Percentiles rank a stretch among this genome's conserved stretches.
These are phyloP conservation scores for Castor canadensis DNA, from an alignment of 2,113 vertebrate species.

Conservation along the genomic window DNA sequence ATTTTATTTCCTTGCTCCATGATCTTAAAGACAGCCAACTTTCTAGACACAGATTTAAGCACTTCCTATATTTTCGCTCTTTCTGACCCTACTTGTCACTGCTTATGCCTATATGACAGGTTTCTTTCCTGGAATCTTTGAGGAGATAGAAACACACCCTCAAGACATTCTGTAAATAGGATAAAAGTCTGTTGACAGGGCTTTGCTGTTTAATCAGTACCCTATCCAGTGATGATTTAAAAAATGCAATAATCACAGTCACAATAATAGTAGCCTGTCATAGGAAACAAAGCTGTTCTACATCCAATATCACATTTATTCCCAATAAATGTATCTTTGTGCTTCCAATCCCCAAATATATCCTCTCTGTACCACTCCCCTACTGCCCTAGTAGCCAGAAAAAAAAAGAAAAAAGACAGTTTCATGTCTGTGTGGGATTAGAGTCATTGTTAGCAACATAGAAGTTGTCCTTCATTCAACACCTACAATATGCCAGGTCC, in stretches of 20 bases:
- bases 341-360: background rate
- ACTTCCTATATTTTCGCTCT: background rate
- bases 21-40: background rate
- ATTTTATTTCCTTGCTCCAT: background rate
- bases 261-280: background rate
- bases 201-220: conserved; percentile 14
- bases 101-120: background rate
- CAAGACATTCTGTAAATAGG: background rate
- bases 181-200: background rate
- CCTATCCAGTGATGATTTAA: background rate
- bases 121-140: background rate
- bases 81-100: background rate
- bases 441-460: background rate
- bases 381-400: background rate
- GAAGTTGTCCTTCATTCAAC: background rate
- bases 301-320: background rate
- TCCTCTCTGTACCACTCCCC: background rate
- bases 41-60: conserved; percentile 9
- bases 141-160: background rate
- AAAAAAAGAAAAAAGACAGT: background rate
- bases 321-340: background rate
- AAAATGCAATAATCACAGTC: background rate
- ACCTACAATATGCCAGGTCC: background rate
- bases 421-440: background rate
- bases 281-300: background rate